These are phyloP conservation scores for Fringilla coelebs DNA, from an alignment of 2,797 vertebrate species.

Conservation along the genomic window DNA sequence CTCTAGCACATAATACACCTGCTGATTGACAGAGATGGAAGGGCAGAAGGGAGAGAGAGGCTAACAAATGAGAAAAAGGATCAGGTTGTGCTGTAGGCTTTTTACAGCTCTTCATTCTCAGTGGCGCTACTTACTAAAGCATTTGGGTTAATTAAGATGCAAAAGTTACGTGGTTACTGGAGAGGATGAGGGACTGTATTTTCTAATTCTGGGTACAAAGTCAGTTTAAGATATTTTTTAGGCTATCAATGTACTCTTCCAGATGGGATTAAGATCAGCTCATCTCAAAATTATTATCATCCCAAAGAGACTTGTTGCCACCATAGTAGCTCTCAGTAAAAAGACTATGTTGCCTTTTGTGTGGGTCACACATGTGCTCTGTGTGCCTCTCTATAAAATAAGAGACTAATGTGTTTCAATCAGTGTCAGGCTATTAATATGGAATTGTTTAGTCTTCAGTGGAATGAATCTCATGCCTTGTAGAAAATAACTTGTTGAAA, in stretches of 20 bases:
- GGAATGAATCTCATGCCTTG: neutral
- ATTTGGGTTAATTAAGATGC: neutral
- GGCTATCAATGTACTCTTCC: neutral
- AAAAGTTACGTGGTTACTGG: fast-evolving
- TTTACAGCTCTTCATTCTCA: neutral
- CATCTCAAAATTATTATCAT: neutral
- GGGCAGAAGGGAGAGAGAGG: neutral
- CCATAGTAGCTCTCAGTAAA: neutral
- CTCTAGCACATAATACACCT: neutral
- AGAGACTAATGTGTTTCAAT: neutral
- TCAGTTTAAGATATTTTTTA: neutral
- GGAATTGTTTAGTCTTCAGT: neutral
- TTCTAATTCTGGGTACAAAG: neutral
- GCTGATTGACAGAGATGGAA: neutral
- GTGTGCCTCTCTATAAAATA: neutral
- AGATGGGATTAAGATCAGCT: neutral
- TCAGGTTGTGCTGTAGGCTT: neutral
- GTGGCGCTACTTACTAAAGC: neutral
- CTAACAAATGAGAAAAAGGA: neutral
- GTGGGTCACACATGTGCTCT: neutral
- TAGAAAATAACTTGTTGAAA: neutral
- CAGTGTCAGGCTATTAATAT: neutral
- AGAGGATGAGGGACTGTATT: neutral
- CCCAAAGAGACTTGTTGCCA: neutral
- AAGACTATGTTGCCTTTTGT: neutral